phyloP scores from a whole-genome alignment of 2,888 invertebrate species.

The Melinaea marsaeus region DNA sequence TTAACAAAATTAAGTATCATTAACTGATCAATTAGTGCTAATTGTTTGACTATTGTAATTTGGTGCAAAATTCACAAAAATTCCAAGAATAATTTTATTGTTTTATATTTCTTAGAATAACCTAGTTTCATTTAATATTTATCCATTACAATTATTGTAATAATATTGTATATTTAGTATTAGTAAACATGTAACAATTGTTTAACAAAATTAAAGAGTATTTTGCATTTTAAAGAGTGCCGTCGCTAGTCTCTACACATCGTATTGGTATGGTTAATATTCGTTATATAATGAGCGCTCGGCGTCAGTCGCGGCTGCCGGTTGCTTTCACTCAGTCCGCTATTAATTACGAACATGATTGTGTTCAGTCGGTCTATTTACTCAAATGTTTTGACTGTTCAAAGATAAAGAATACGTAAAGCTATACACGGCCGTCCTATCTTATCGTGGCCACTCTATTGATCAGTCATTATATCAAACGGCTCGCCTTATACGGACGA shows the following conservation, averaged over 20 bases:
- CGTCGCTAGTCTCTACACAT: constrained; percentile 39
- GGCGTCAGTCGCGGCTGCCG: constrained; percentile 53
- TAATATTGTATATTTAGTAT: too few species aligned
- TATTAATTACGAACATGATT: constrained; percentile 70
- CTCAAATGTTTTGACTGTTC: constrained; percentile 72
- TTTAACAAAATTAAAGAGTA: constrained; percentile 27
- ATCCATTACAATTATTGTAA: too few species aligned
- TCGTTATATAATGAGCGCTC: constrained; percentile 69
- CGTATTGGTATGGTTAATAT: constrained; percentile 69
- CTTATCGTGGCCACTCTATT: constrained; percentile 73
- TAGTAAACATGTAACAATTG: constrained; percentile 11
- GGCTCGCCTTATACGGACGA: constrained; percentile 70
- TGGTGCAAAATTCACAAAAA: too few species aligned
- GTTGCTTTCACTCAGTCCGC: constrained; percentile 71
- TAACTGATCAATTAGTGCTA: too few species aligned
- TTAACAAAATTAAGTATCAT: too few species aligned
- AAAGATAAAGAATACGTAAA: constrained; percentile 72
- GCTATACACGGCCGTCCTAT: constrained; percentile 63
- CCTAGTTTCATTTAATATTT: too few species aligned
- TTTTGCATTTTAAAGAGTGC: constrained; percentile 45
- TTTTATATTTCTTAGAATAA: too few species aligned
- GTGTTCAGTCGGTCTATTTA: constrained; percentile 70
- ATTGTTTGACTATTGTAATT: too few species aligned
- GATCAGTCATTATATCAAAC: constrained; percentile 73
- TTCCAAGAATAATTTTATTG: too few species aligned